Percentiles rank a stretch among this genome's conserved stretches.
phyloP scores from a whole-genome alignment of 2,797 vertebrate genomes.

The Megaceryle alcyon region DNA sequence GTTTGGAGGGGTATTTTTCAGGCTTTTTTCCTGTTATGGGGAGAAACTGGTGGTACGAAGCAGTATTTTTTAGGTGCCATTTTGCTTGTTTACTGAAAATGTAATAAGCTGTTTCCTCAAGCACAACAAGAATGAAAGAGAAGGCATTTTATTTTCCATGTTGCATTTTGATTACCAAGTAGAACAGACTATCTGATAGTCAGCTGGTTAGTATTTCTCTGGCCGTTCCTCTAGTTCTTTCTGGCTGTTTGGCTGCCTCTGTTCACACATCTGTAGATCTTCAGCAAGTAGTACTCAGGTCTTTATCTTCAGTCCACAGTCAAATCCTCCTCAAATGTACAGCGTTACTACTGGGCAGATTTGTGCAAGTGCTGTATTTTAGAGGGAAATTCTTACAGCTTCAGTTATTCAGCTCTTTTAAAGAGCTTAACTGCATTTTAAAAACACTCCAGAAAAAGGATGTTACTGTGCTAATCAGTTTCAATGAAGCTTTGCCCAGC shows the following conservation, averaged over 20 bases:
- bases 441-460: background rate
- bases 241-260: background rate
- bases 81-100: background rate
- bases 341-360: background rate
- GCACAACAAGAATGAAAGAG: background rate
- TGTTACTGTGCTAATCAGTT: background rate
- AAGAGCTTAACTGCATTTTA: background rate
- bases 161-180: background rate
- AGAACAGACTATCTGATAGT: background rate
- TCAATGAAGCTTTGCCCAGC: background rate
- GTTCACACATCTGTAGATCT: background rate
- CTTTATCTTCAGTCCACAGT: background rate
- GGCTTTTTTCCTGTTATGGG: background rate
- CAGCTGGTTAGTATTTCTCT: background rate
- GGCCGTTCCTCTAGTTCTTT: background rate
- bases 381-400: background rate
- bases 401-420: background rate
- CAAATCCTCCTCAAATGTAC: background rate
- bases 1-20: rapidly evolving
- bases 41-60: background rate
- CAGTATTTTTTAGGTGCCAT: background rate
- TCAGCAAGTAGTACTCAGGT: background rate
- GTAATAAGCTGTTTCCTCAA: background rate
- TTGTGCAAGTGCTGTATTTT: background rate
- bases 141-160: background rate